Evolutionary conservation across 2,888 invertebrate species (phyloP), one percentile per base, ranked within the genome.

Genomic region (Ernsta delagoae): DNA sequence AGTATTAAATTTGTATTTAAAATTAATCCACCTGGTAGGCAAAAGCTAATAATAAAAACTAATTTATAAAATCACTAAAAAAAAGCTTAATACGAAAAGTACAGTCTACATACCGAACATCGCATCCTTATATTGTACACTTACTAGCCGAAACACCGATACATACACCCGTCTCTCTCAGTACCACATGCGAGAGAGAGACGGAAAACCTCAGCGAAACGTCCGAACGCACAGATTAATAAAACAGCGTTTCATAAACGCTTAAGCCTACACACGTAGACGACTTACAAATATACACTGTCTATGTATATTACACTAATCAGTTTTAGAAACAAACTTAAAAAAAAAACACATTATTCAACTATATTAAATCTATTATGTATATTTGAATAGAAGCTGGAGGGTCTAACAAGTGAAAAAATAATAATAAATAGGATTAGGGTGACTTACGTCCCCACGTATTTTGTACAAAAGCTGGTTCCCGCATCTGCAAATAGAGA

Each of bases 381-480:
- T 88, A 87, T 87, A 88, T 82, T 84, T 83, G 83, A 86, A 87
- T 88, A 90, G 82, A 88, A 89, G 90, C 87, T 86, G 87, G 85
- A 86, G 83, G 85, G 85, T 85, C 87, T 89, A 89, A 90, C 89
- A 81, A 88, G 88, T 89, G 89, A 88, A 84, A 85, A 86, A 85
- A 83, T 77, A 83, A 86, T 87, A 89, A 92, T 91, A 92, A 92
- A 91, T 90, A 88, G 86, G 82, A 88, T 84, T 82, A 77, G 85
- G 87, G 83, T 78, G 82, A 86, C 83, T 75, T 78, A 73, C 79
- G 74, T 78, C 85, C 84, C 76, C 82, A 85, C 74, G 79, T 75
- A 80, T 91, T 59, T 92, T 92, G 92, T 92, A 92, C 92, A 92
- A 89, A 87, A 87, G 83, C 87, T 81, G 83, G 81, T 77, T 78